Base-by-base conservation (phyloP, 2,888 invertebrate species). In the Eledone cirrhosa region DNA sequence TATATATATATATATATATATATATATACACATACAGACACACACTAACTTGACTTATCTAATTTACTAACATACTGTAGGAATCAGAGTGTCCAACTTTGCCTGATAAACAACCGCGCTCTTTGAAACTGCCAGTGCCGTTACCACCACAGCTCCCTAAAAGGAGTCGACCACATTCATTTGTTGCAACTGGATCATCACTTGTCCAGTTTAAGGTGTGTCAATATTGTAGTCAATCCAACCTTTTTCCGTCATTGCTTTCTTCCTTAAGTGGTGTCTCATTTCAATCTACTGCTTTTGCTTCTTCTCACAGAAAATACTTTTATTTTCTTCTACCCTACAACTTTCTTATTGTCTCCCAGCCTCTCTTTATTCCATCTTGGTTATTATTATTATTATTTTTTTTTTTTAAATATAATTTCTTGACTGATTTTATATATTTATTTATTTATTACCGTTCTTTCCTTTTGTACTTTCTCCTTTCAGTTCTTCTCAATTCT, bases 71-170 rank as follows among this genome's bases (percentile, higher is more conserved):
- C 67, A 41, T 14, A 41, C 75, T 47, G 16, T 48, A 75, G 75
- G 75, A 75, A 75, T 27, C 47, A 2, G 75, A 47, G 27, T 11
- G 33, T 11, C 75, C 75, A 41, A 27, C 47, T 47, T 75, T 75
- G 48, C 75, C 75, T 75, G 47, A 75, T 14, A 75, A 75, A 75
- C 75, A 41, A 31, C 33, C 31, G 19, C 27, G 33, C 22, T 75
- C 75, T 11, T 33, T 75, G 75, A 75, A 75, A 47, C 33, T 67
- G 24, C 67, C 67, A 67, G 22, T 33, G 31, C 22, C 67, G n/a
- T 27, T 63, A 29, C 67, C 67, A 31, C 67, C 67, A 29, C 31
- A 16, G 67, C 67, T 67, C 33, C 67, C 67, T 14, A 29, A 29
- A 67, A 29, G 67, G 29, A 67, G 19, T 31, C 29, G 67, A 33